Evolutionary conservation across 2,888 invertebrate species (phyloP).

Genomic region (Phengaris arion): DNA sequence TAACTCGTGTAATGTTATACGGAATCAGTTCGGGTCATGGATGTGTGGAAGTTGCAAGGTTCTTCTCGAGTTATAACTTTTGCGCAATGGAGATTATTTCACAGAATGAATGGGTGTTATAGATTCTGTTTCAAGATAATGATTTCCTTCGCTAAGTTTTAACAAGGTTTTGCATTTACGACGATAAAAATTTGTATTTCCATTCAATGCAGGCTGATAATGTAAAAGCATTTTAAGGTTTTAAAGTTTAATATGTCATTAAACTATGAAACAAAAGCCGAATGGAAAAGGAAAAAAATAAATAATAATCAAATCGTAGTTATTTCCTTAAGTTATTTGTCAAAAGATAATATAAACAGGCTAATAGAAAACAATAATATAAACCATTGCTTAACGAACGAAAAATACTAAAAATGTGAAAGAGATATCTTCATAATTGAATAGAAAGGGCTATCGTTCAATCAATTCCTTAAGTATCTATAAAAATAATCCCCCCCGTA

Average conservation of each 20-base stretch:
- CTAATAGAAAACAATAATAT: not conserved
- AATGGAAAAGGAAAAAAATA: no score
- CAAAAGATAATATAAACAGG: no score
- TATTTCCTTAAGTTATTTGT: no score
- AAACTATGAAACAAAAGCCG: no score
- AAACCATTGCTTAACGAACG: not conserved
- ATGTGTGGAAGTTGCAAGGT: constrained; percentile 2
- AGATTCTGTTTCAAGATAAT: constrained; percentile 1
- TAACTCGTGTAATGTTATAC: constrained; percentile 21
- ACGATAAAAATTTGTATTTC: not conserved
- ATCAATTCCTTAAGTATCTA: constrained; percentile 12
- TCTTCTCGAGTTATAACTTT: not conserved
- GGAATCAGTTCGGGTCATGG: constrained; percentile 21
- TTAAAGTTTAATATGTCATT: no score
- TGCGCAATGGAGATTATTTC: not conserved
- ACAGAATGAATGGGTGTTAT: not conserved
- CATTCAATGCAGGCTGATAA: no score
- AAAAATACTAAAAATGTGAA: not conserved
- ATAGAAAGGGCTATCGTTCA: not conserved
- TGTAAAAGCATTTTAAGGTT: no score
- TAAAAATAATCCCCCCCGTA: constrained; percentile 25
- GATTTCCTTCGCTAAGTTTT: not conserved
- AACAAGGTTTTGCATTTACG: not conserved
- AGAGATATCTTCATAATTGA: constrained; percentile 1
- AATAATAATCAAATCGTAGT: no score